Evolutionary conservation across 2,113 vertebrate species (phyloP).

Genomic region (Gadus macrocephalus): DNA sequence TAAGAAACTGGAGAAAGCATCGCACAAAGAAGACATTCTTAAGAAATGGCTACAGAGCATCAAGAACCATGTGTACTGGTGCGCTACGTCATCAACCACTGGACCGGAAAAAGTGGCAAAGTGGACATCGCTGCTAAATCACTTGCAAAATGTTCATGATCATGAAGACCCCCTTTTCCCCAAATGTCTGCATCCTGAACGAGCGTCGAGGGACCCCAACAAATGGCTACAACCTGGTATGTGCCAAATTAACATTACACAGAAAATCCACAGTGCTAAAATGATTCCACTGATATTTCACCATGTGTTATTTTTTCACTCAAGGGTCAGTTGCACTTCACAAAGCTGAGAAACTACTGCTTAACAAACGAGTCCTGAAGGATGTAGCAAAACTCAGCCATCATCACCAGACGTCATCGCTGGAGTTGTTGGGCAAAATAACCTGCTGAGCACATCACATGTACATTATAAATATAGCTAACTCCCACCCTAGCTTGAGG

Average conservation of each 20-base stretch:
- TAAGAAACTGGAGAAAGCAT: no score
- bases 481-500: no score
- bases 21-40: no score
- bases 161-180: slow-evolving; percentile 2
- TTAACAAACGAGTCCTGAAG: slow-evolving; percentile 9
- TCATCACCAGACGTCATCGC: slow-evolving; percentile 8
- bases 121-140: slow-evolving; percentile 14
- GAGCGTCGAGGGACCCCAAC: no score
- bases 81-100: neutral
- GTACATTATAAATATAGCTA: no score
- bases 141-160: slow-evolving; percentile 11
- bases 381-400: slow-evolving; percentile 11
- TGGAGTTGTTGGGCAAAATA: no score
- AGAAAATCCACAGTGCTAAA: neutral
- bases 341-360: no score
- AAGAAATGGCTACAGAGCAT: neutral
- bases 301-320: no score
- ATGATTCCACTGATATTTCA: neutral
- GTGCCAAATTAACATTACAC: neutral
- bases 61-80: slow-evolving; percentile 5
- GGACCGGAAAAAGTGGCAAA: slow-evolving; percentile 10
- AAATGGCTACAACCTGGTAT: neutral
- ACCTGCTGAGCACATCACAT: no score
- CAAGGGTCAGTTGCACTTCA: no score
- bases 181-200: no score